Conservation (phyloP, 2,888 invertebrate species). For the Uropetala carovei region DNA sequence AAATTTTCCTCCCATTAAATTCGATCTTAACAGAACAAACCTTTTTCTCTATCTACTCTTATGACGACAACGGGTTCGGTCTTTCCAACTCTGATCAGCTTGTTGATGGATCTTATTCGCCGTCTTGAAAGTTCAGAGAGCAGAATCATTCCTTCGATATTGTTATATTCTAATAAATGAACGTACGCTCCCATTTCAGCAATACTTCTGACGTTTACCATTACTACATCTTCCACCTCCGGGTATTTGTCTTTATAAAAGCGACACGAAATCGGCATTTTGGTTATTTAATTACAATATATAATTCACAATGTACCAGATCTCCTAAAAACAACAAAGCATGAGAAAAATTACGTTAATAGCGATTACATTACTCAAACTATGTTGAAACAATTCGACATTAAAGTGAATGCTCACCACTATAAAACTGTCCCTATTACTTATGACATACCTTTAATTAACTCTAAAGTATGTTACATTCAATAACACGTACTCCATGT, state of each 20-base stretch:
- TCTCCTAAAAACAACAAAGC: slow-evolving; percentile 10
- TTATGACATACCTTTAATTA: background rate
- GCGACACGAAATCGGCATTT: slow-evolving; percentile 90
- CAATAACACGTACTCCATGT: slow-evolving; percentile 43
- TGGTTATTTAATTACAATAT: slow-evolving; percentile 61
- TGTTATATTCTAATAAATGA: slow-evolving; percentile 97
- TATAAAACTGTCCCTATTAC: background rate
- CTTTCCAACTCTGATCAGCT: slow-evolving; percentile 98
- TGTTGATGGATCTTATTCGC: slow-evolving; percentile 99
- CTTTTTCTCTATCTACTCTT: slow-evolving; percentile 99
- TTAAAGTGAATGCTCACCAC: too few species aligned
- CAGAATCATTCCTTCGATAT: slow-evolving; percentile 99
- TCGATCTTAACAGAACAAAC: slow-evolving; percentile 74
- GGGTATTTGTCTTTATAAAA: slow-evolving; percentile 99
- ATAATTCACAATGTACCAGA: background rate
- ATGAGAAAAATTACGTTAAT: background rate
- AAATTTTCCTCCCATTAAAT: background rate
- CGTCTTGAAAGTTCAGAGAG: slow-evolving; percentile 98
- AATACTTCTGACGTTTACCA: slow-evolving; percentile 98
- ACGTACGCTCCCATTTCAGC: slow-evolving; percentile 99
- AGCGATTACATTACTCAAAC: background rate
- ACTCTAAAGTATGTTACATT: background rate
- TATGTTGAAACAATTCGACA: background rate
- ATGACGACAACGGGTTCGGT: slow-evolving; percentile 99
- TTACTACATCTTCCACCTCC: slow-evolving; percentile 99